Conservation (phyloP, 2,113 vertebrate genomes). For the Ursus arctos region DNA sequence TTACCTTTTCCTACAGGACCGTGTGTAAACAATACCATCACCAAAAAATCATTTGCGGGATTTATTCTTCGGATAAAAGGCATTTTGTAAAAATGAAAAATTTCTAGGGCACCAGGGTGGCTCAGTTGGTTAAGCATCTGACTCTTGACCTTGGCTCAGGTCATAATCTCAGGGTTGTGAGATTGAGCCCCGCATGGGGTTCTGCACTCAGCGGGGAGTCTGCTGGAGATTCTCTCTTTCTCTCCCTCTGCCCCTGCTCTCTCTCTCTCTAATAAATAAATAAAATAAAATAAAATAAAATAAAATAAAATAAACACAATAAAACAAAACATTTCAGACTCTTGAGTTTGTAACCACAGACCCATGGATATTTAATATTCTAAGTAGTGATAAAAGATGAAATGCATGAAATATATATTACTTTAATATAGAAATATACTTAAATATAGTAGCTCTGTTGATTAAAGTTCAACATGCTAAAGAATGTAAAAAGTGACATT, state of each 20-base stretch:
- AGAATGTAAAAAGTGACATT: neutral
- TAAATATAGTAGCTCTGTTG: neutral
- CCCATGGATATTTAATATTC: neutral
- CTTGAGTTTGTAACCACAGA: neutral
- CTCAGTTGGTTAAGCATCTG: neutral
- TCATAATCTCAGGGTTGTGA: neutral
- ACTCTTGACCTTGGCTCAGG: neutral
- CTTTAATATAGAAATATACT: neutral
- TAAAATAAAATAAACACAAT: no score
- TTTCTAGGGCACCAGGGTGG: neutral
- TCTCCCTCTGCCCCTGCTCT: neutral
- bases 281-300: neutral
- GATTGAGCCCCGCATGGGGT: neutral
- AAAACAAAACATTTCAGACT: neutral
- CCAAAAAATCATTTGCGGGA: neutral
- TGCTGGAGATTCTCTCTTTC: neutral
- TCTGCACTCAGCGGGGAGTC: neutral
- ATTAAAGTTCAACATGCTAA: neutral
- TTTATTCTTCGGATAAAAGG: constrained; percentile 23
- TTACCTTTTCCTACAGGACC: neutral
- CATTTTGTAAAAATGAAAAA: neutral
- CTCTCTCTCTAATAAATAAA: no score
- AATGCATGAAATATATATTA: neutral
- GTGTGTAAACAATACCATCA: neutral
- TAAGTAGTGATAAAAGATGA: neutral